Evolutionary conservation across 2,797 vertebrate genomes (phyloP).

Genomic region (Heterohyrax brucei): DNA sequence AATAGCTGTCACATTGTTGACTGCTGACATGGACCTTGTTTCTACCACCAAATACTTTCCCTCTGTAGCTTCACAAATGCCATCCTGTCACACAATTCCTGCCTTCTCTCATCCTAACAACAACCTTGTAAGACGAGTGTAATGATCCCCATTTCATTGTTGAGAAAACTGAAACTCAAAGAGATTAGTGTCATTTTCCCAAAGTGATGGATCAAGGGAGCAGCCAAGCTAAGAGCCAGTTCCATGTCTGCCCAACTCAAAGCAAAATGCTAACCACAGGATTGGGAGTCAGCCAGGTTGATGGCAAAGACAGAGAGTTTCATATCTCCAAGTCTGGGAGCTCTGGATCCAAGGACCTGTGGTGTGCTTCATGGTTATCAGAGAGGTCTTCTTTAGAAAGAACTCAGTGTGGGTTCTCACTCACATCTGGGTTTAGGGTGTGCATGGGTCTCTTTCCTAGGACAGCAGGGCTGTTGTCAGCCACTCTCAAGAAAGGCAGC

Average conservation of each 20-base stretch:
- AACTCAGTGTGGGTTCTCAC: neutral
- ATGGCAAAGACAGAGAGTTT: conserved; percentile 13
- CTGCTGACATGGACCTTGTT: neutral
- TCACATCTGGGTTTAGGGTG: neutral
- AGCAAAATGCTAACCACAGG: neutral
- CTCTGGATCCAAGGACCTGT: neutral
- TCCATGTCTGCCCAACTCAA: neutral
- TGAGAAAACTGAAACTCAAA: neutral
- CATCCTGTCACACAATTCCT: neutral
- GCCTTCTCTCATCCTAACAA: neutral
- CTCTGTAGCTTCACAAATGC: neutral
- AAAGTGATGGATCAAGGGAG: neutral
- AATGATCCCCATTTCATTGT: neutral
- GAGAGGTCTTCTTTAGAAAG: neutral
- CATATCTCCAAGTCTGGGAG: neutral
- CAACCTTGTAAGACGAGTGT: neutral
- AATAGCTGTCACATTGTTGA: neutral
- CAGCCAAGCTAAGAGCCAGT: neutral
- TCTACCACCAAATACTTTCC: neutral
- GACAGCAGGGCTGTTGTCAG: neutral
- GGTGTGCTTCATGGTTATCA: neutral
- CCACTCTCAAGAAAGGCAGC: neutral
- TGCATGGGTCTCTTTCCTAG: neutral
- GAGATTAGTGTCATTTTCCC: neutral
- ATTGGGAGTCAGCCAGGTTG: neutral